Percentiles rank a stretch among this genome's conserved stretches.
Evolutionary conservation across 2,113 vertebrate genomes (phyloP).

Genomic region (Panurus biarmicus): DNA sequence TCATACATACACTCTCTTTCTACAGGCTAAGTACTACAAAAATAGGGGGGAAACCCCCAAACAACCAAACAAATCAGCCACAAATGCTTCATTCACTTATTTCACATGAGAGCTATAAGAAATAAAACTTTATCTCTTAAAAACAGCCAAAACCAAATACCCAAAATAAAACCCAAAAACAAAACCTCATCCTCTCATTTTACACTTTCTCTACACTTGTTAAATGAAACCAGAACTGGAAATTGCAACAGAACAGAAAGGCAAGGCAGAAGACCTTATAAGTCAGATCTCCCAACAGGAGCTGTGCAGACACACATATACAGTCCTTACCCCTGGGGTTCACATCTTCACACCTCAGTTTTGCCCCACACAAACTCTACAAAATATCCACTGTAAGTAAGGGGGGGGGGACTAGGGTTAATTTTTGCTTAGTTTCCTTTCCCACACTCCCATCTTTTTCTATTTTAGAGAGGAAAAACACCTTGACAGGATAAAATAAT

Average conservation of each 20-base stretch:
- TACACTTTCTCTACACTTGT: background rate
- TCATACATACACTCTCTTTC: background rate
- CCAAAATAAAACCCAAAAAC: background rate
- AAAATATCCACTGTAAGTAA: background rate
- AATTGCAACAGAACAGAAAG: background rate
- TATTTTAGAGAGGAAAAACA: background rate
- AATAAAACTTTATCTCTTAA: background rate
- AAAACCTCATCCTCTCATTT: background rate
- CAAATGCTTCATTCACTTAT: background rate
- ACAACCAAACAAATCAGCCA: background rate
- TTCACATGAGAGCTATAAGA: background rate
- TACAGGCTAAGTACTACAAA: background rate
- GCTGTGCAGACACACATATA: background rate
- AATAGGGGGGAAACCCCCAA: accelerated
- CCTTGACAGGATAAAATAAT: background rate
- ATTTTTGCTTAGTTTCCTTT: background rate
- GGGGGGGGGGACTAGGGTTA: background rate
- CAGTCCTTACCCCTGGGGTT: background rate
- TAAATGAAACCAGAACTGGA: background rate
- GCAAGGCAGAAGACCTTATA: background rate
- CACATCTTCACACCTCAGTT: background rate
- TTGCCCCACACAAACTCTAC: background rate
- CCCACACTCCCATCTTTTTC: background rate
- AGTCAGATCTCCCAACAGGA: background rate
- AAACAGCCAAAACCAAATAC: background rate